Evolutionary conservation across 2,113 vertebrate species (phyloP), one percentile per base, ranked within the genome.

Genomic region (Origma solitaria): DNA sequence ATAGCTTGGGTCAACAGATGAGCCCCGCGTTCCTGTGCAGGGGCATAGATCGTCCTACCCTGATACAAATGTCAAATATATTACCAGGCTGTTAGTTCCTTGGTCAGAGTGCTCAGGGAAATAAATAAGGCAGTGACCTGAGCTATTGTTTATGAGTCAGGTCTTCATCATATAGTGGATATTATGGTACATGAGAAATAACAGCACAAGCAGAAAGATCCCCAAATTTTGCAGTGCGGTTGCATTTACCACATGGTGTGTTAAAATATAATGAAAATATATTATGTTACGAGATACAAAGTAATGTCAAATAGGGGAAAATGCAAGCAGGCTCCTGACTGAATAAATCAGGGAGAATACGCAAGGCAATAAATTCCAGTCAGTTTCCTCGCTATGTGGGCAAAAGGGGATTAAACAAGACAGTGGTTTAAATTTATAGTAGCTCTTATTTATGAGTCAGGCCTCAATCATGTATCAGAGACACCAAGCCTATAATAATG

Each of bases 401-500:
- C 96, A 97, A 97, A 97, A 87, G 90, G 96, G 96, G 96, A 96
- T 96, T 97, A 97, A 97, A 95, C 86, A 96, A 97, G 95, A 95
- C 96, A 96, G 93, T 92, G 94, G 95, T 82, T 97, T 94, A 97
- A 97, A 97, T 97, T 97, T 97, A 97, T 97, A 94, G 96, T 90
- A 92, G 86, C 78, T 97, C 86, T 95, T 96, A 96, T 96, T 97
- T 97, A 97, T 95, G 96, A 97, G 94, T 97, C 92, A 97, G 96
- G 96, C 95, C 93, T 97, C 97, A 97, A 97, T 97, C 97, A 97
- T 92, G 93, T 97, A 94, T 73, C 90, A 88, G 96, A 97, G 95
- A 96, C 93, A 97, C 90, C 80, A 77, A 95, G 58, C 81, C 96
- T 97, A 21, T 88, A 97, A 97, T 95, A 97, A 97, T 86, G 90